Percentiles rank a stretch among this genome's conserved stretches.
Conservation (phyloP, 2,888 invertebrate species). For the Trichacis sp. region DNA sequence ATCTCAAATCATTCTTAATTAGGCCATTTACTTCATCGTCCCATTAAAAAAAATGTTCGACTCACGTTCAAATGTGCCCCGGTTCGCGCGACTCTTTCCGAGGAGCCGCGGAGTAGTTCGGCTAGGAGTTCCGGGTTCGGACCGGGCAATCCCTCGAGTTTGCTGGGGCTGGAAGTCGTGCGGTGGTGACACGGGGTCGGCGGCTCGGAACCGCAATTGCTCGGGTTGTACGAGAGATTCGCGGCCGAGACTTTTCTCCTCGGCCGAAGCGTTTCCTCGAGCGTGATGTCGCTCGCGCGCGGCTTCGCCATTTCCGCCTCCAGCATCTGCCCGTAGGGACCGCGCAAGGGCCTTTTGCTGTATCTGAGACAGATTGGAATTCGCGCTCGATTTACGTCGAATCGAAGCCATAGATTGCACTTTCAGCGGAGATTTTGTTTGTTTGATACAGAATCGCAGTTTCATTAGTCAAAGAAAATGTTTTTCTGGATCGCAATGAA, state of each 20-base stretch:
- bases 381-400: no score
- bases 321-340: slow-evolving; percentile 84
- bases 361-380: slow-evolving; percentile 69
- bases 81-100: slow-evolving; percentile 77
- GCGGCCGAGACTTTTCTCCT: slow-evolving; percentile 76
- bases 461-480: no score
- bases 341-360: slow-evolving; percentile 81
- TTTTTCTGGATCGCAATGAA: no score
- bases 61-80: slow-evolving; percentile 62
- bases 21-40: no score
- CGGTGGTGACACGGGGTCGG: slow-evolving; percentile 78
- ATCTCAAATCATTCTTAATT: no score
- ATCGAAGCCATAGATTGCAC: no score
- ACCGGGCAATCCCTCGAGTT: slow-evolving; percentile 76
- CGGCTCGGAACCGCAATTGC: slow-evolving; percentile 59
- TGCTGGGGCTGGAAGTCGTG: slow-evolving; percentile 84
- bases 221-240: slow-evolving; percentile 69
- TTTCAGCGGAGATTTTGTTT: no score
- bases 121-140: slow-evolving; percentile 79
- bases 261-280: slow-evolving; percentile 65
- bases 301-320: slow-evolving; percentile 86
- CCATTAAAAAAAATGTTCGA: no score
- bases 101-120: slow-evolving; percentile 82
- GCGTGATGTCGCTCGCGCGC: slow-evolving; percentile 65
- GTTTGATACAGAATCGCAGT: no score